These are phyloP conservation scores for Minunthozetes semirufus DNA, from an alignment of 2,888 invertebrate genomes.

Conservation along the genomic window DNA sequence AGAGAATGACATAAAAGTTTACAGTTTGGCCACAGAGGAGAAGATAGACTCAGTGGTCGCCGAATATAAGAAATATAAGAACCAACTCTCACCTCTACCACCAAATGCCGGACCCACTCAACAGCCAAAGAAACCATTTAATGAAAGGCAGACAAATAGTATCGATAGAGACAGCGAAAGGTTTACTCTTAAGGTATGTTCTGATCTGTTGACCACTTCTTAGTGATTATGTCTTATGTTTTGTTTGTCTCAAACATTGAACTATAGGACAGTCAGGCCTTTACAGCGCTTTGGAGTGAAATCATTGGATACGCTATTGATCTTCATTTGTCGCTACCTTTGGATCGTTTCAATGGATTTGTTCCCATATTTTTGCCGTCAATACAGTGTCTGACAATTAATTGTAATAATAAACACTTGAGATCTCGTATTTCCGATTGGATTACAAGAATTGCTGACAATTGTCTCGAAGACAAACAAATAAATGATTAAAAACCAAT, in stretches of 20 bases:
- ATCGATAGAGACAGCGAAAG: neutral
- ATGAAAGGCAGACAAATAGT: neutral
- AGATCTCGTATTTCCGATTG: constrained; percentile 55
- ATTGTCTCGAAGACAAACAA: constrained; percentile 44
- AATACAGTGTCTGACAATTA: constrained; percentile 55
- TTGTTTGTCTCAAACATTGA: neutral
- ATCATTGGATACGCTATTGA: constrained; percentile 77
- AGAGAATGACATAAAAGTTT: constrained; percentile 45
- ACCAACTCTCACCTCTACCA: constrained; percentile 45
- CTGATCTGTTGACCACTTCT: neutral
- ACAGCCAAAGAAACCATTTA: neutral
- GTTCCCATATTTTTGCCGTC: constrained; percentile 57
- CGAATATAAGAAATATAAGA: constrained; percentile 55
- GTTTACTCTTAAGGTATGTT: constrained; percentile 5
- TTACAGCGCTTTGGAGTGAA: constrained; percentile 73
- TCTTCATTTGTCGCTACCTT: constrained; percentile 53
- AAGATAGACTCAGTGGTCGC: constrained; percentile 53
- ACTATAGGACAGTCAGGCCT: constrained; percentile 72
- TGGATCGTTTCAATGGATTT: constrained; percentile 54
- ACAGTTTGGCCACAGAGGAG: constrained; percentile 51
- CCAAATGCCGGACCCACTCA: neutral
- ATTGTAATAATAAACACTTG: constrained; percentile 55
- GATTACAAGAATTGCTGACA: constrained; percentile 53
- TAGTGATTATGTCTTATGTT: neutral
- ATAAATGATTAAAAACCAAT: no score